Conservation (phyloP, 2,888 invertebrate genomes). For the Chrysolina americana region DNA sequence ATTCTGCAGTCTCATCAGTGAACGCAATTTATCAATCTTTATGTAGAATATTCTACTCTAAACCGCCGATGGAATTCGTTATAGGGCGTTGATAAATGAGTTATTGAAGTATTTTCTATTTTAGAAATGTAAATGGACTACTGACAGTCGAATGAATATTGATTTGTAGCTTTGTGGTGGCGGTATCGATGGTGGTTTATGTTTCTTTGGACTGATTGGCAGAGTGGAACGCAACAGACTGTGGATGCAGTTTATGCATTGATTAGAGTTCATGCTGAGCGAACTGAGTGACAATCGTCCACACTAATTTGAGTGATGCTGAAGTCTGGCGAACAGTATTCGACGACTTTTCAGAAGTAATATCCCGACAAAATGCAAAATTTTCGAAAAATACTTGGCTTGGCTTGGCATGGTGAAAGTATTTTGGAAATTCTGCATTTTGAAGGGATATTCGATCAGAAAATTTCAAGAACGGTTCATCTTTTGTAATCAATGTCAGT, state of each 20-base stretch:
- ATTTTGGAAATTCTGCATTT: too few species aligned
- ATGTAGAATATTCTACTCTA: conserved; percentile 13
- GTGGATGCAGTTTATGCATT: neutral
- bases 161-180: conserved; percentile 10
- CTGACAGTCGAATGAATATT: conserved; percentile 19
- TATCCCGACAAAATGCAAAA: too few species aligned
- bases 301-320: too few species aligned
- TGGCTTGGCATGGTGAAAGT: too few species aligned
- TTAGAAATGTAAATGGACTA: conserved; percentile 13
- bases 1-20: conserved; percentile 22
- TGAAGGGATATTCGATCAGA: too few species aligned
- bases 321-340: too few species aligned
- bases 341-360: too few species aligned
- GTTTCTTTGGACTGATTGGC: neutral
- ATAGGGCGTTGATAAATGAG: conserved; percentile 14
- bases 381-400: too few species aligned
- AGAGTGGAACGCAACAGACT: neutral
- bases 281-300: neutral
- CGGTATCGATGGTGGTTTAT: neutral
- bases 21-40: conserved; percentile 23
- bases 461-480: too few species aligned
- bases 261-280: neutral
- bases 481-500: too few species aligned
- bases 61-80: conserved; percentile 1
- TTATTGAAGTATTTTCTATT: conserved; percentile 24